Base-by-base conservation (phyloP, 2,888 invertebrate species). In the Stenotaenia linearis region DNA sequence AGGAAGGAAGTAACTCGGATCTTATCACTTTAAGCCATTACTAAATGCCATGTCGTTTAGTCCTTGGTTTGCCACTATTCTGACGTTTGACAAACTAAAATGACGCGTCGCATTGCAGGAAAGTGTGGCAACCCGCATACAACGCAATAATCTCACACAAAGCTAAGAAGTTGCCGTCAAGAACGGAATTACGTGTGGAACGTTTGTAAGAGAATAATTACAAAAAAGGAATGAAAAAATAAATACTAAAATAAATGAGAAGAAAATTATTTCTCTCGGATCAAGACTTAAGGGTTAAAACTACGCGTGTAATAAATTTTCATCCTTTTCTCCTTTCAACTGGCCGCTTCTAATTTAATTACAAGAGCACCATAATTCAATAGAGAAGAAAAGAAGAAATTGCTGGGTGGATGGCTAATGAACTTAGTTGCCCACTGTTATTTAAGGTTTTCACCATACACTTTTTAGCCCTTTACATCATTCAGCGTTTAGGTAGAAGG, bases 1-100 rank as follows among this genome's bases (percentile, higher is more conserved):
- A 69, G 69, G 69, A 69, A 69, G 69, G 69, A 69, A 69, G 69
- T 69, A n/a, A 69, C 25, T 69, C 25, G 69, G 69, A 69, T 69
- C 69, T 69, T 69, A 69, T 69, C 69, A 69, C 69, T 69, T 69
- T 69, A 69, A 69, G 69, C 69, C 69, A 69, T 69, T 69, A 69
- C 69, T 69, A 69, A 25, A 69, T 69, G 69, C 69, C 69, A 69
- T 28, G 69, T 69, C 69, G 28, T 69, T 69, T 69, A 69, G 69
- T 69, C 4, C 25, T 18, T 69, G 69, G 69, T 23, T 69, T 69
- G 69, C 69, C 69, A 45, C 45, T 18, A 12, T 45, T n/a, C 45
- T 45, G 45, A 45, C 45, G 45, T 45, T 45, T 32, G 32, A 32
- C 32, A 18, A 50, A 50, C 50, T 50, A 50, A 50, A 50, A 18